Percentiles rank a stretch among this genome's conserved stretches.
Conservation (phyloP, 1,140 invertebrate species). For the Grapholita molesta region DNA sequence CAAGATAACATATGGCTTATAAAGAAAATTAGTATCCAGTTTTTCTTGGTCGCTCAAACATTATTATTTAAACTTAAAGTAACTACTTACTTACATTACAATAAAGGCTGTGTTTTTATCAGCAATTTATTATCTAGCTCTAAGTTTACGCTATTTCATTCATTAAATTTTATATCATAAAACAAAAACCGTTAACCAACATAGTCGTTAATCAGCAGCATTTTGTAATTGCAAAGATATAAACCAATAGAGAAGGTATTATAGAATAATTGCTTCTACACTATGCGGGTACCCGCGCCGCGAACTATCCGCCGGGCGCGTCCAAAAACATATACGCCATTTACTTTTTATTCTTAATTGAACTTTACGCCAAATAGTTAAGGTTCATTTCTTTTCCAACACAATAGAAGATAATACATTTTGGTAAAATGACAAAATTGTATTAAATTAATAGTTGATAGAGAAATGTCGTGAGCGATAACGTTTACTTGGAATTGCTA, state of each 20-base stretch:
- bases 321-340: not conserved
- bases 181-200: conserved; percentile 61
- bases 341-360: conserved; percentile 15
- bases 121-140: too few species aligned
- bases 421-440: not conserved
- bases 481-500: conserved; percentile 30
- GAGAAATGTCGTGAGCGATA: conserved; percentile 42
- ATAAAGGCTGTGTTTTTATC: too few species aligned
- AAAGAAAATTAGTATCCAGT: too few species aligned
- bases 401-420: not conserved
- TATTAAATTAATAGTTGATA: conserved; percentile 36
- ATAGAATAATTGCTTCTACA: conserved; percentile 40
- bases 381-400: not conserved
- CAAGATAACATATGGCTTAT: too few species aligned
- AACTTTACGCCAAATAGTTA: conserved; percentile 18
- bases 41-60: too few species aligned
- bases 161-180: not conserved
- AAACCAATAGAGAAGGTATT: conserved; percentile 58
- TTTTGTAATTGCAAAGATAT: conserved; percentile 58
- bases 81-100: too few species aligned
- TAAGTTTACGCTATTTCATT: not conserved
- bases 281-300: conserved; percentile 54
- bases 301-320: not conserved
- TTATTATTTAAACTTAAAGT: too few species aligned
- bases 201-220: conserved; percentile 51